Base-by-base conservation (phyloP, 2,797 vertebrate species). In the Staurois parvus region DNA sequence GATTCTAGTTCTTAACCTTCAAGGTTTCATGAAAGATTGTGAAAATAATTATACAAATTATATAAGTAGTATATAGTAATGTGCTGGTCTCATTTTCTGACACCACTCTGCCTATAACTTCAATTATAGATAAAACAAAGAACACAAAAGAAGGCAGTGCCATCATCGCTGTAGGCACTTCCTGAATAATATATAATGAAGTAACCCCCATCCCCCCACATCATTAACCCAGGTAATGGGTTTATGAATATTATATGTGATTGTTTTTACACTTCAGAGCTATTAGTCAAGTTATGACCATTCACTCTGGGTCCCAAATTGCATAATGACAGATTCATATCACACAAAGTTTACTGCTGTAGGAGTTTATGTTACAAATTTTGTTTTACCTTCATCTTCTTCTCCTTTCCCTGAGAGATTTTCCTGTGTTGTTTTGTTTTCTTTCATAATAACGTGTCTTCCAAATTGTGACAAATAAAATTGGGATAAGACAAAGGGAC, bases 401-500 rank as follows among this genome's bases (percentile, higher is more conserved):
- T 7, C 52, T 24, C 21, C 52, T 59, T 59, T 59, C 6, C 52
- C 30, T 24, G 67, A 32, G 30, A 70, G 37, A 19, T 79, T 79
- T 67, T 30, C 52, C 26, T 68, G 26, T 15, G 15, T 13, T 24
- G 28, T 21, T 68, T 40, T 42, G 45, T 6, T 79, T 70, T 80
- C 40, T 42, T 34, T 70, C 7, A 70, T 70, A 68, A 79, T 80
- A 69, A 80, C 29, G 11, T 10, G 42, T 56, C 68, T 70, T 80
- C 68, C 26, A 30, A 70, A 80, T 32, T 70, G 45, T 26, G 45
- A 80, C 19, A 64, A 80, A 80, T 85, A 9, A 85, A 79, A 74
- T 64, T 79, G 62, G 40, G 24, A 72, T 74, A 37, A 74, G 2
- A 85, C 84, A 85, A 85, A 67, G 70, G 29, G 42, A 78, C 78